Conservation (phyloP, 2,113 vertebrate species). For the Syrrhaptes paradoxus region DNA sequence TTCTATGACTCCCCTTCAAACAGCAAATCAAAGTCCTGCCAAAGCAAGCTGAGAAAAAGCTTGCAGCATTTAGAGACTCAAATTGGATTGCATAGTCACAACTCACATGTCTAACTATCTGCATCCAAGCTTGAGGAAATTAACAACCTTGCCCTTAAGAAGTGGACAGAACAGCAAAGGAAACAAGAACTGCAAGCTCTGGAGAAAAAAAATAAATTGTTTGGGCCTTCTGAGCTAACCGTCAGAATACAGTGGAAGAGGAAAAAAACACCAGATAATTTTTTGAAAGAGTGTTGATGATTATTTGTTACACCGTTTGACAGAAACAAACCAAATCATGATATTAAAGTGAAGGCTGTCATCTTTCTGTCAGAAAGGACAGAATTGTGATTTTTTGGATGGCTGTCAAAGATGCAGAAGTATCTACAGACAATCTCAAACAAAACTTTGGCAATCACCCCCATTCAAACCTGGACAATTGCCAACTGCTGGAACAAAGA, state of each 20-base stretch:
- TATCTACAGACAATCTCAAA: neutral
- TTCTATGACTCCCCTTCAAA: neutral
- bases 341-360: neutral
- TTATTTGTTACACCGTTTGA: neutral
- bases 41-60: slow-evolving; percentile 11
- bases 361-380: neutral
- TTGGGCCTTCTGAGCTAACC: neutral
- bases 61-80: neutral
- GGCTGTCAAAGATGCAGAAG: neutral
- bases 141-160: neutral
- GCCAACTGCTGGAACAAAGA: neutral
- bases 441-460: neutral
- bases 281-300: neutral
- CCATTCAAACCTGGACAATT: neutral
- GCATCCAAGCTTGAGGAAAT: neutral
- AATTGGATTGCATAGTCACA: neutral
- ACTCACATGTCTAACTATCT: neutral
- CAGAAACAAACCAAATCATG: neutral
- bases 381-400: neutral
- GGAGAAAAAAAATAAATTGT: neutral
- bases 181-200: neutral
- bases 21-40: neutral
- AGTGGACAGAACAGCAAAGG: neutral
- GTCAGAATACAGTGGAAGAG: neutral
- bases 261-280: neutral